Conservation (phyloP, 2,113 vertebrate genomes). For the Hyperopisus bebe region DNA sequence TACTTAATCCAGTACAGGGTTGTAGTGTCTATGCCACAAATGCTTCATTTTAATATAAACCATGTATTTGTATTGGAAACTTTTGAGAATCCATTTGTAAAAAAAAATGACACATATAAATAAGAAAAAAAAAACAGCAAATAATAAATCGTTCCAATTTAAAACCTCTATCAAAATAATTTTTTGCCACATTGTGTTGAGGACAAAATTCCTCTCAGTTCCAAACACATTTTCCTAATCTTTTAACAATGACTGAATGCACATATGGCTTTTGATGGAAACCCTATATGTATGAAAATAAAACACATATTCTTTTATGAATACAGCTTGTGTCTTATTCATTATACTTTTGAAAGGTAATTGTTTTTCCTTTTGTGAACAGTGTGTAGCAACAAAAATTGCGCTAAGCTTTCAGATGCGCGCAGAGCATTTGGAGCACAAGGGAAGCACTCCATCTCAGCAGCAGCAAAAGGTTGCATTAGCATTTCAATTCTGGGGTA, state of each 20-base stretch:
- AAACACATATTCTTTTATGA: neutral
- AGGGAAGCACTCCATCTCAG: neutral
- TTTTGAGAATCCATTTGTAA: neutral
- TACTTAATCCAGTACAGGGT: neutral
- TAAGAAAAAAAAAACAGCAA: neutral
- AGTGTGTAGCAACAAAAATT: neutral
- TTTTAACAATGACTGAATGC: neutral
- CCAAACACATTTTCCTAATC: neutral
- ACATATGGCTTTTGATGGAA: neutral
- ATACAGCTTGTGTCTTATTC: neutral
- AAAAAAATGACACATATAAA: neutral
- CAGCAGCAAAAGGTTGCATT: constrained; percentile 24
- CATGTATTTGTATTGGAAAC: neutral
- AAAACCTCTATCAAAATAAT: neutral
- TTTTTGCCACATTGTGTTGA: neutral
- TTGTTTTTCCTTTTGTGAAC: constrained; percentile 4
- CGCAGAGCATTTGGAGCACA: neutral
- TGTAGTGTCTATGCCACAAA: neutral
- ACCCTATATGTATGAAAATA: neutral
- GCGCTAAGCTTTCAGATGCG: neutral
- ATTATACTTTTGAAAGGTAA: neutral
- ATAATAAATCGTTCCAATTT: neutral
- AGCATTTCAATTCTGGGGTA: constrained; percentile 22
- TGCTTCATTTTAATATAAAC: neutral
- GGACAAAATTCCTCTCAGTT: neutral